These are phyloP conservation scores for Agrotis clavis DNA, from an alignment of 2,888 invertebrate species.

Conservation along the genomic window DNA sequence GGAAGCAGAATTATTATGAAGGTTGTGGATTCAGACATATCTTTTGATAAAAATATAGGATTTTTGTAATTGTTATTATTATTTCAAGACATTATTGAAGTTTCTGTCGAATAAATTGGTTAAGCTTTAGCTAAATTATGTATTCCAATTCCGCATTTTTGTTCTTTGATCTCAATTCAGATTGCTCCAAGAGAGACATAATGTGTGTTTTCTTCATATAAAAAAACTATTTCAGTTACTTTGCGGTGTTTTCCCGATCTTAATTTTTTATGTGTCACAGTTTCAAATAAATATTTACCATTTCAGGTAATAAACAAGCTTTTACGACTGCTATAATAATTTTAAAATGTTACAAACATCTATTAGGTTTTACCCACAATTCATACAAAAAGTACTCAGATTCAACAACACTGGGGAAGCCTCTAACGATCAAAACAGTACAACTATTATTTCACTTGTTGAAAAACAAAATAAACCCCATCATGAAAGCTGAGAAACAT, in stretches of 20 bases:
- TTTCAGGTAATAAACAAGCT: constrained; percentile 16
- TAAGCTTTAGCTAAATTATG: constrained; percentile 11
- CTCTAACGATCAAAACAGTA: constrained; percentile 23
- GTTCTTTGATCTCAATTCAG: constrained; percentile 33
- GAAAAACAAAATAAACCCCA: constrained; percentile 35
- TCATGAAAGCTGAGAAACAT: constrained; percentile 41
- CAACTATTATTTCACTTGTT: constrained; percentile 20
- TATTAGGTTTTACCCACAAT: constrained; percentile 10
- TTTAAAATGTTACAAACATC: constrained; percentile 11
- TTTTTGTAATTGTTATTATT: background rate
- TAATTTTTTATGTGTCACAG: constrained; percentile 10
- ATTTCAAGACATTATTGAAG: constrained; percentile 2
- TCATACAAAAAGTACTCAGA: background rate
- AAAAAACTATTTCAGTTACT: too few species aligned
- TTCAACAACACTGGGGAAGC: constrained; percentile 28
- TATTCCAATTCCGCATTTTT: constrained; percentile 39
- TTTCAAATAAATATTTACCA: constrained; percentile 38
- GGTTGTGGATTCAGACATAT: constrained; percentile 27
- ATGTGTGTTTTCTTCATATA: background rate
- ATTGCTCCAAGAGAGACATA: constrained; percentile 1
- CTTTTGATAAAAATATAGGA: background rate
- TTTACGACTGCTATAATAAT: background rate
- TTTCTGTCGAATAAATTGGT: constrained; percentile 17
- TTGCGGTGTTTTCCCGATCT: background rate
- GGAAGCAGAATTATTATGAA: constrained; percentile 46